Percentiles rank a stretch among this genome's conserved stretches.
These are phyloP conservation scores for Lathronympha strigana DNA, from an alignment of 2,888 invertebrate species.

Conservation along the genomic window DNA sequence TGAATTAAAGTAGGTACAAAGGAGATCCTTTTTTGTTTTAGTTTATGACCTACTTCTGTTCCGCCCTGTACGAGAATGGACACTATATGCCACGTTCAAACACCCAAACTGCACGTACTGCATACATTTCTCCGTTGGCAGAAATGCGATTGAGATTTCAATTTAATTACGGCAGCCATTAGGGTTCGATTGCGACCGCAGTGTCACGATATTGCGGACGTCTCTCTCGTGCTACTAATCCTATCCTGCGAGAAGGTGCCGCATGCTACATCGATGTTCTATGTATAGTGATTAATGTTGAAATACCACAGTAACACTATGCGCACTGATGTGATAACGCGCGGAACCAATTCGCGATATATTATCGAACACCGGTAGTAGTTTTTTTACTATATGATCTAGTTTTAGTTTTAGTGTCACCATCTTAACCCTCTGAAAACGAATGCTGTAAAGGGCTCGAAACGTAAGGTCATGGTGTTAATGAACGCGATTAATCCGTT, in stretches of 20 bases:
- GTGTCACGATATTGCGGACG: not conserved
- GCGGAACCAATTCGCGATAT: not conserved
- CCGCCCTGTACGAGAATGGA: not conserved
- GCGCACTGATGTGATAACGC: not conserved
- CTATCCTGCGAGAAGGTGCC: not conserved
- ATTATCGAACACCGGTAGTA: no score
- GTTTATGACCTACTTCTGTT: not conserved
- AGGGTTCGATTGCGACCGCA: constrained; percentile 21
- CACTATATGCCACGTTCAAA: not conserved
- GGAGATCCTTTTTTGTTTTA: no score
- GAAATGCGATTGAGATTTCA: constrained; percentile 36
- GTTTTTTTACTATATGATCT: no score
- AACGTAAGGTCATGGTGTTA: no score
- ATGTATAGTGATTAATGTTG: no score
- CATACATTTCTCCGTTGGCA: constrained; percentile 12
- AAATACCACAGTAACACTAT: not conserved
- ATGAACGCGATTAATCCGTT: no score
- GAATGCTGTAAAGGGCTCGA: no score
- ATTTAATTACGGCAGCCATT: constrained; percentile 38
- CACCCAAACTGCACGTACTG: constrained; percentile 10
- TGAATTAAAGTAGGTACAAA: no score
- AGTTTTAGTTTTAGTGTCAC: no score
- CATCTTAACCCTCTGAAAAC: no score
- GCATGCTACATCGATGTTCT: not conserved
- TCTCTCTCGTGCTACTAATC: not conserved